These are phyloP conservation scores for Acipenser transmontanus DNA, from an alignment of 2,797 vertebrate species.

Conservation along the genomic window DNA sequence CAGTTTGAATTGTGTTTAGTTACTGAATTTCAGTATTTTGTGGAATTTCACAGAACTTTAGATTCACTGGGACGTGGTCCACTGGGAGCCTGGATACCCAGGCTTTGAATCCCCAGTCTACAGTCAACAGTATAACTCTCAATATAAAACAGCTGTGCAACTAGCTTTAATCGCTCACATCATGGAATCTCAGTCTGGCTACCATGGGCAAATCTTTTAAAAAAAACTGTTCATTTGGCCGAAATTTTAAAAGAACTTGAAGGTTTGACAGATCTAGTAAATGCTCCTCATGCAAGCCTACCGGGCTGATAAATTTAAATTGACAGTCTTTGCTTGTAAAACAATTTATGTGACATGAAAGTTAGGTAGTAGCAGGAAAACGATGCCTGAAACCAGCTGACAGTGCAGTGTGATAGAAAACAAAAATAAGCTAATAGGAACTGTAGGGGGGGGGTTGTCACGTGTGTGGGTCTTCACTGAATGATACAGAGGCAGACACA, in stretches of 20 bases:
- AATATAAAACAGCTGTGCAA: not conserved
- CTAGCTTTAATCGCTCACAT: not conserved
- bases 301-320: not conserved
- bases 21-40: no score
- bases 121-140: not conserved
- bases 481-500: no score
- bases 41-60: slow-evolving; percentile 12
- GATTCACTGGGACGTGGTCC: not conserved
- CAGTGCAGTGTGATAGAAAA: no score
- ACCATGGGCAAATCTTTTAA: not conserved
- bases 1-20: no score
- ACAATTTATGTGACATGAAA: not conserved
- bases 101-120: no score
- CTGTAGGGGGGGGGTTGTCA: no score
- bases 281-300: not conserved
- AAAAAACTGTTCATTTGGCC: not conserved
- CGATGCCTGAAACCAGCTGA: no score
- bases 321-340: not conserved
- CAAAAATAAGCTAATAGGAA: no score
- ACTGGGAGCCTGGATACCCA: no score
- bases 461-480: no score
- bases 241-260: not conserved
- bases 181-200: not conserved
- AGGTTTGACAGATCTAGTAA: not conserved
- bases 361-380: not conserved